Percentiles rank a stretch among this genome's conserved stretches.
Evolutionary conservation across 2,113 vertebrate species (phyloP).

Genomic region (Apaloderma vittatum): DNA sequence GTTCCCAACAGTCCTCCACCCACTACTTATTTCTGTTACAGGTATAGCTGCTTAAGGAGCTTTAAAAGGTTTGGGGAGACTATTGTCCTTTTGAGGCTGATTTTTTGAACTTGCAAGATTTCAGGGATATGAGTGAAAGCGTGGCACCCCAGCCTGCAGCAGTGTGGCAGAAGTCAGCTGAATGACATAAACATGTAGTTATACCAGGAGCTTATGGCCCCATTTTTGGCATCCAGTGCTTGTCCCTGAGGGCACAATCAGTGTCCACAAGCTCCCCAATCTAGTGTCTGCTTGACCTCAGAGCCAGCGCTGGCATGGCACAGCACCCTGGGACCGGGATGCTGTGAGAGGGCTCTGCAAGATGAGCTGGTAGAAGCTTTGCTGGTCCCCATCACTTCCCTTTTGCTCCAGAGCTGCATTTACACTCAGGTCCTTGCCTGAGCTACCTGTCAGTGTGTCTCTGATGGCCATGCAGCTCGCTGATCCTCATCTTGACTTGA

Average conservation of each 20-base stretch:
- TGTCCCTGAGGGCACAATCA: not conserved
- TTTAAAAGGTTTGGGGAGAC: not conserved
- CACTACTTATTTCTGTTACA: not conserved
- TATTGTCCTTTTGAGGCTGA: fast-evolving
- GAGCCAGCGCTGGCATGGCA: not conserved
- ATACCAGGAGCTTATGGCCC: not conserved
- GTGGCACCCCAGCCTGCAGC: not conserved
- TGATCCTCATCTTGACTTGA: not conserved
- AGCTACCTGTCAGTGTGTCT: not conserved
- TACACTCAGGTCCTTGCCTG: not conserved
- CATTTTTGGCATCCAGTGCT: not conserved
- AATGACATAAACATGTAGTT: not conserved
- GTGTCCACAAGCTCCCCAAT: not conserved
- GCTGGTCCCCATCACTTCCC: fast-evolving
- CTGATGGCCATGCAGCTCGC: fast-evolving
- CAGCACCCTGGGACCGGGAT: not conserved
- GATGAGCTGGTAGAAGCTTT: not conserved
- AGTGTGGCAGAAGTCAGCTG: not conserved
- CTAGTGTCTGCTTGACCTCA: not conserved
- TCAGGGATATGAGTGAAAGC: not conserved
- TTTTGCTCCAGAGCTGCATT: not conserved
- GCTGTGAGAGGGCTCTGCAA: not conserved
- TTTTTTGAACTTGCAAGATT: not conserved
- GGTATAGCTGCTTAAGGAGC: not conserved
- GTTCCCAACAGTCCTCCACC: not conserved